Evolutionary conservation across 2,797 vertebrate species (phyloP), one percentile per base, ranked within the genome.

Genomic region (Aplochiton taeniatus): DNA sequence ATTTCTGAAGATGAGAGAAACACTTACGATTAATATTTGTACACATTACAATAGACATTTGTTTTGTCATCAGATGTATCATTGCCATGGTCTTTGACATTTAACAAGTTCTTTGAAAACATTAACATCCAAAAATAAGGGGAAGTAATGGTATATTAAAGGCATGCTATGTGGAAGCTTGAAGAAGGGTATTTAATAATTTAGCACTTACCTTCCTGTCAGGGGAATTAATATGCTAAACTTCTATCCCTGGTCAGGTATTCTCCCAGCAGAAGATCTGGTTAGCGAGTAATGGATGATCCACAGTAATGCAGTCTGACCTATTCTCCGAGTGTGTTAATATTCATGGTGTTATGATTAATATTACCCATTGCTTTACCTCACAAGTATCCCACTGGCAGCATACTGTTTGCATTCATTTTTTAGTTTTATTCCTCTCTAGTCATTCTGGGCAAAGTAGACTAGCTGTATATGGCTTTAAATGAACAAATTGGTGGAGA

Each of bases 261-360:
- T 80, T 87, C 77, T 80, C 80, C 65, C 62, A 45, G 65, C 77
- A 72, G 77, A 82, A 82, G 77, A 79, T 90, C 77, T 88, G 75
- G 73, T 86, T 86, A 74, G 77, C 84, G 76, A 79, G 75, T 87
- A 91, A 91, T 87, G 79, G 86, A 90, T 87, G 84, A 85, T 84
- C 63, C 78, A 75, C 75, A 67, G 70, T 82, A 88, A 86, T 85
- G 65, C 79, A 74, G 66, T 72, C 75, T 73, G 69, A 83, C 82
- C 81, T 81, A 73, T 83, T 91, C 86, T 85, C 84, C 75, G 70
- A 66, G 69, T 75, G 58, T 79, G 82, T 85, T 91, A 87, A 91
- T 89, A 90, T 91, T 89, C 79, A 88, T 85, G 82, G 70, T 83
- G 83, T 85, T 86, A 82, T 89, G 86, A 92, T 90, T 87, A 88